A percentile compares a stretch with the other conserved stretches of the same genome.
Conservation (phyloP, 1,140 invertebrate genomes). For the Philaenus spumarius region DNA sequence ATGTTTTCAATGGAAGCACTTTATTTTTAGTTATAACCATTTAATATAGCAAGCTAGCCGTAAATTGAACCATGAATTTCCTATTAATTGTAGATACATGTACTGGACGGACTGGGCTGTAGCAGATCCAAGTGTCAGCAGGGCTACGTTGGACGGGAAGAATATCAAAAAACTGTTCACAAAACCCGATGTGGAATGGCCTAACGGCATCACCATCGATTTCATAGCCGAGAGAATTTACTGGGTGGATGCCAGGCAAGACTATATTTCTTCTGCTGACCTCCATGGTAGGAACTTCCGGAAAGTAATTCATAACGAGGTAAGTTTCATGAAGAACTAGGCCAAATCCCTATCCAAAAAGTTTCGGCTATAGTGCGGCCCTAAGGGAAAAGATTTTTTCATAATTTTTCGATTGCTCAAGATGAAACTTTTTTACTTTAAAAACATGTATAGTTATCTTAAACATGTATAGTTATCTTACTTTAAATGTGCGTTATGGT, state of each 20-base stretch:
- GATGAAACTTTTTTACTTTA: too few relatives aligned
- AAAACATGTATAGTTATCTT: not conserved
- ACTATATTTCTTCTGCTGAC: conserved; percentile 80
- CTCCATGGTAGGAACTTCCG: conserved; percentile 72
- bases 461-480: too few relatives aligned
- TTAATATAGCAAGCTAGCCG: too few relatives aligned
- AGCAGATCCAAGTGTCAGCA: conserved; percentile 65
- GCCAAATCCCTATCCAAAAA: too few relatives aligned
- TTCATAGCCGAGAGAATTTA: conserved; percentile 74
- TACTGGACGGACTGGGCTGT: conserved; percentile 93
- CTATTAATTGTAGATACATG: conserved; percentile 49
- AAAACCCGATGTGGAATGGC: conserved; percentile 61
- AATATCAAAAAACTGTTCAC: conserved; percentile 62
- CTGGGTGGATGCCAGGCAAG: conserved; percentile 78
- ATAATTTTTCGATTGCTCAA: too few relatives aligned
- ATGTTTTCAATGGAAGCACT: too few relatives aligned
- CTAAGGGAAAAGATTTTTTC: too few relatives aligned
- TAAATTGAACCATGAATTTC: not conserved
- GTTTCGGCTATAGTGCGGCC: too few relatives aligned
- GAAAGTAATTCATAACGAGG: conserved; percentile 57
- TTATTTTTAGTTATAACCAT: too few relatives aligned
- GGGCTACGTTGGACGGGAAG: conserved; percentile 79
- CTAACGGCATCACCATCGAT: conserved; percentile 83
- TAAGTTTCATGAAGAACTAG: conserved; percentile 37
- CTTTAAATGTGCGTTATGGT: too few relatives aligned